Percentiles rank a stretch among this genome's conserved stretches.
Conservation (phyloP, 2,797 vertebrate genomes). For the Anguilla anguilla region DNA sequence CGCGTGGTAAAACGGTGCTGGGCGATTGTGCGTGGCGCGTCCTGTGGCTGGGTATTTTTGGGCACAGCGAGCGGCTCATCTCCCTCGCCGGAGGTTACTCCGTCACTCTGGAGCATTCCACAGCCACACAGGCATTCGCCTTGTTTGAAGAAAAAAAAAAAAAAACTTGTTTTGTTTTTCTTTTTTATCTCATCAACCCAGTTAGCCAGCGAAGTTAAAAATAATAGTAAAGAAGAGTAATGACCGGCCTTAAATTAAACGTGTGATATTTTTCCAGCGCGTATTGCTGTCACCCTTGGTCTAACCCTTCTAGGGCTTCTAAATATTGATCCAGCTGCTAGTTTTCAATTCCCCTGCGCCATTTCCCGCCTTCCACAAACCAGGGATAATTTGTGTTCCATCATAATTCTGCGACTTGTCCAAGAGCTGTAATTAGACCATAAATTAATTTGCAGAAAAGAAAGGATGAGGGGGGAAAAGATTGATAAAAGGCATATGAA, state of each 20-base stretch:
- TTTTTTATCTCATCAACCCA: conserved; percentile 20
- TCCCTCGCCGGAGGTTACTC: neutral
- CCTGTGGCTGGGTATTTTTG: neutral
- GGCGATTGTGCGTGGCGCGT: neutral
- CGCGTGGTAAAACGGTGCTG: neutral
- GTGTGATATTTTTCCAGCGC: conserved; percentile 5
- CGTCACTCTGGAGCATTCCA: neutral
- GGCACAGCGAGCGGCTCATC: neutral
- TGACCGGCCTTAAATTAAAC: conserved; percentile 7
- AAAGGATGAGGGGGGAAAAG: neutral
- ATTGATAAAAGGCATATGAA: conserved; percentile 28
- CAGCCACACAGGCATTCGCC: neutral
- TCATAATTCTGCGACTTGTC: conserved; percentile 38
- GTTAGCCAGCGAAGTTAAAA: neutral
- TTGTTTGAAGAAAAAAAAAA: neutral
- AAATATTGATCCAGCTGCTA: conserved; percentile 36
- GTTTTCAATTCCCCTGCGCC: conserved; percentile 34
- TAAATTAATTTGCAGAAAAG: conserved; percentile 33
- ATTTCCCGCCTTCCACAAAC: conserved; percentile 29
- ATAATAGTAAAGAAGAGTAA: conserved; percentile 1
- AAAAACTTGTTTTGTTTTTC: neutral
- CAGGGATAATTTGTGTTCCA: conserved; percentile 30
- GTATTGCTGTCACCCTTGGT: conserved; percentile 14
- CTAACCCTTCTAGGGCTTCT: conserved; percentile 23
- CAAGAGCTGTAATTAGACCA: conserved; percentile 26